phyloP scores from a whole-genome alignment of 2,797 vertebrate species.

The Acrocephalus scirpaceus region DNA sequence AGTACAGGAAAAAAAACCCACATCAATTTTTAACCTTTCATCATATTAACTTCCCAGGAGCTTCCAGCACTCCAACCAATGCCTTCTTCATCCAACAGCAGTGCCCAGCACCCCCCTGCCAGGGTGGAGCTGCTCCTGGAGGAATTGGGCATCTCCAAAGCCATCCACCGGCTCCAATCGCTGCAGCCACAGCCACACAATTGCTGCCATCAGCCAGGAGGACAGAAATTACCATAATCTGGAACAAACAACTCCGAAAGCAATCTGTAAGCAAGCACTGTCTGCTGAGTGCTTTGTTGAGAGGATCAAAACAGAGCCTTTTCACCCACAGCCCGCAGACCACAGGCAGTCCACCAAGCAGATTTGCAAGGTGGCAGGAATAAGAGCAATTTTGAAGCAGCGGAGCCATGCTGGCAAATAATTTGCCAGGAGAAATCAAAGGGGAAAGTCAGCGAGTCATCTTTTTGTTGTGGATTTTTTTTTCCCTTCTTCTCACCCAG shows the following conservation, averaged over 20 bases:
- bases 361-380: neutral
- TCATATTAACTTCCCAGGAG: neutral
- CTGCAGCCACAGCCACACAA: rapidly evolving
- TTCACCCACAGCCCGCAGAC: neutral
- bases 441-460: neutral
- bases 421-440: slow-evolving; percentile 16
- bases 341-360: neutral
- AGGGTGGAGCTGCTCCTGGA: neutral
- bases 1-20: neutral
- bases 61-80: neutral
- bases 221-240: neutral
- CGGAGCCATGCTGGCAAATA: neutral
- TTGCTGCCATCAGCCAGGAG: neutral
- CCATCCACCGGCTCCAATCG: neutral
- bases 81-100: neutral
- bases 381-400: neutral
- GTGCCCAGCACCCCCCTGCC: neutral
- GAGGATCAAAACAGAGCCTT: neutral
- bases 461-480: neutral
- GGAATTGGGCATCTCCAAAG: neutral
- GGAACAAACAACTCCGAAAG: neutral
- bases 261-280: neutral
- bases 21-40: neutral
- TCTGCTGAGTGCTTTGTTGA: neutral
- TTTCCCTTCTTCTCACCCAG: neutral